Evolutionary conservation across 2,113 vertebrate genomes (phyloP).

Genomic region (Dasypus novemcinctus): DNA sequence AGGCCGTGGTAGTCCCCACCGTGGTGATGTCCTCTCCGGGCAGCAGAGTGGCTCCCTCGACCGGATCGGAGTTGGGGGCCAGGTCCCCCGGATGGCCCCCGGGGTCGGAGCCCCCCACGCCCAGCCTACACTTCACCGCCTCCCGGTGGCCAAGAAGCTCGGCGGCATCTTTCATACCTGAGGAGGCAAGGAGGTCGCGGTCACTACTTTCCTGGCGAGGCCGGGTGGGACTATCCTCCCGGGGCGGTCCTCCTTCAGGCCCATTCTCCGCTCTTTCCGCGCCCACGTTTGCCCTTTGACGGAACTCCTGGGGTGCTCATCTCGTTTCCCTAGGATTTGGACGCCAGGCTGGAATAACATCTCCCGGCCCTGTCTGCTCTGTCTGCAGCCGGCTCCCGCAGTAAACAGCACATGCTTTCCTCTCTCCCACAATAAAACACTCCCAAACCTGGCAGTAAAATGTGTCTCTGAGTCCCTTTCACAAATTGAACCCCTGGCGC

Average conservation of each 20-base stretch:
- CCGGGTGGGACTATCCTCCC: background rate
- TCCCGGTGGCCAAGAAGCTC: constrained; percentile 97
- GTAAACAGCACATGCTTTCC: background rate
- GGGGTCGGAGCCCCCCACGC: constrained; percentile 91
- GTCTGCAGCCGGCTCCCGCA: background rate
- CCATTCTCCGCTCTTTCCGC: background rate
- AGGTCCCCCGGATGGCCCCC: constrained; percentile 95
- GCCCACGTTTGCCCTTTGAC: background rate
- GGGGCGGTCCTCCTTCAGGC: background rate
- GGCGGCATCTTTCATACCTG: constrained; percentile 99
- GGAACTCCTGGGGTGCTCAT: background rate
- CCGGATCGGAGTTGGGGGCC: constrained; percentile 91
- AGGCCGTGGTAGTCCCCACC: constrained; percentile 92
- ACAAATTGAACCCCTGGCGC: background rate
- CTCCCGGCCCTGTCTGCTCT: background rate
- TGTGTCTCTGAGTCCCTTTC: background rate
- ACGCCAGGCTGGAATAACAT: background rate
- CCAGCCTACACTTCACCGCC: constrained; percentile 94
- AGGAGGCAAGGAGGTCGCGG: constrained; percentile 74
- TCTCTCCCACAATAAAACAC: background rate
- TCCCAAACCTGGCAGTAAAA: background rate
- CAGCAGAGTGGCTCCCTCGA: constrained; percentile 93
- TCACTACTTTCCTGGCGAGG: constrained; percentile 65
- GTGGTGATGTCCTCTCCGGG: constrained; percentile 95
- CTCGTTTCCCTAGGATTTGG: background rate